phyloP scores from a whole-genome alignment of 2,113 vertebrate genomes.

The Fregetta grallaria region DNA sequence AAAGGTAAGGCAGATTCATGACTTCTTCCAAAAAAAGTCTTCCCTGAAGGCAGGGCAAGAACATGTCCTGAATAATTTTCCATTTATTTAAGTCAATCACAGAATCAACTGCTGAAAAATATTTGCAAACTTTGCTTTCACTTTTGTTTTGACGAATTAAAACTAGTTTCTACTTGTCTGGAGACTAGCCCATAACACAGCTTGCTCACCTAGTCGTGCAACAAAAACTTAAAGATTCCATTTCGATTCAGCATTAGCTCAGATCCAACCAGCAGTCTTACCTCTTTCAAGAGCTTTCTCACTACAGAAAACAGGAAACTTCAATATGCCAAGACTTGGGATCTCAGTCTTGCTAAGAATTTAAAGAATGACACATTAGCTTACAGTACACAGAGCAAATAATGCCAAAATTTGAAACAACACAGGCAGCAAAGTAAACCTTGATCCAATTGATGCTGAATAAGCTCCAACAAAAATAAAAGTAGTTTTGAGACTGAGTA shows the following conservation, averaged over 20 bases:
- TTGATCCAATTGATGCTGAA: not conserved
- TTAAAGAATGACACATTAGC: not conserved
- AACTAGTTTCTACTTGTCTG: slow-evolving; percentile 1
- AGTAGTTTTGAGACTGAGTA: not conserved
- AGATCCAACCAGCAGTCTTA: not conserved
- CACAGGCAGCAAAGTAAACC: not conserved
- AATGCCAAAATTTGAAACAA: not conserved
- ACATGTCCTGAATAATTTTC: not conserved
- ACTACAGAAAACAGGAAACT: not conserved
- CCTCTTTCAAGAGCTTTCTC: not conserved
- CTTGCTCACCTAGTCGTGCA: not conserved
- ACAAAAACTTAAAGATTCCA: not conserved
- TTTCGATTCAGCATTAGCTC: not conserved
- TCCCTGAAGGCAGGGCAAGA: not conserved
- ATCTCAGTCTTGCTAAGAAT: not conserved
- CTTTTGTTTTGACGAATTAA: not conserved
- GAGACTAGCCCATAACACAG: not conserved
- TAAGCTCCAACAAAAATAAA: not conserved
- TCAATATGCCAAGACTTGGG: not conserved
- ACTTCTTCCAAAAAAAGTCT: not conserved
- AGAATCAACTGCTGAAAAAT: not conserved
- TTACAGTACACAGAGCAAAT: not conserved
- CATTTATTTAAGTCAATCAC: not conserved
- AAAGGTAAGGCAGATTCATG: not conserved
- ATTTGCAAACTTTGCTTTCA: not conserved